Evolutionary conservation across 2,888 invertebrate species (phyloP).

Genomic region (Spodoptera exigua): DNA sequence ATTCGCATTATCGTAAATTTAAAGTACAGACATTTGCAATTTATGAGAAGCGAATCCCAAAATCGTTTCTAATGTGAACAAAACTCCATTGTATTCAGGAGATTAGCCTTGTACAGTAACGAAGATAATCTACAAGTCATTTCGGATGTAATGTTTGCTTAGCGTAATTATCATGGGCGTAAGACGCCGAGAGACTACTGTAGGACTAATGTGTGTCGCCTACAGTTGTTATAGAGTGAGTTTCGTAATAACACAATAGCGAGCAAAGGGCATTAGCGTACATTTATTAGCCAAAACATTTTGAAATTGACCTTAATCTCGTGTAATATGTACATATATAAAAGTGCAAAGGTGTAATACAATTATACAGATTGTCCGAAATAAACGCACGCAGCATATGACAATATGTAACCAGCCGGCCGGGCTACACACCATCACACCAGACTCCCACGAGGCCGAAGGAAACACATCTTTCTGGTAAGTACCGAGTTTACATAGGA

Average conservation of each 20-base stretch:
- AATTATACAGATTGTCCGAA: conserved; percentile 1
- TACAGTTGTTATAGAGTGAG: not conserved
- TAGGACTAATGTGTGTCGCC: conserved; percentile 8
- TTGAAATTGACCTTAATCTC: no score
- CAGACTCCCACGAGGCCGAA: conserved; percentile 59
- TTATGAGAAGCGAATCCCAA: conserved; percentile 52
- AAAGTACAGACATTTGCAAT: conserved; percentile 57
- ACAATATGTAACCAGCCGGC: not conserved
- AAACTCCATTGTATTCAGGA: conserved; percentile 37
- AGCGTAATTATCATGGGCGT: conserved; percentile 11
- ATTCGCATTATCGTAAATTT: conserved; percentile 61
- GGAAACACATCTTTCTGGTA: conserved; percentile 61
- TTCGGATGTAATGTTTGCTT: conserved; percentile 24
- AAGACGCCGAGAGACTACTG: conserved; percentile 2
- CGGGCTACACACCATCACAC: conserved; percentile 35
- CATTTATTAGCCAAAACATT: no score
- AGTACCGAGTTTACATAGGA: conserved; percentile 67
- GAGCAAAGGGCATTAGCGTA: no score
- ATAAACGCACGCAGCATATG: conserved; percentile 9
- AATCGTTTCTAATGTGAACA: conserved; percentile 49
- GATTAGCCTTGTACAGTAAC: conserved; percentile 24
- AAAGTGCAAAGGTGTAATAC: no score
- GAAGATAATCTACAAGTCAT: conserved; percentile 19
- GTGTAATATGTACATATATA: no score
- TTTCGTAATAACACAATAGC: no score